Evolutionary conservation across 2,113 vertebrate species (phyloP), one percentile per base, ranked within the genome.

Genomic region (Poicephalus gulielmi): DNA sequence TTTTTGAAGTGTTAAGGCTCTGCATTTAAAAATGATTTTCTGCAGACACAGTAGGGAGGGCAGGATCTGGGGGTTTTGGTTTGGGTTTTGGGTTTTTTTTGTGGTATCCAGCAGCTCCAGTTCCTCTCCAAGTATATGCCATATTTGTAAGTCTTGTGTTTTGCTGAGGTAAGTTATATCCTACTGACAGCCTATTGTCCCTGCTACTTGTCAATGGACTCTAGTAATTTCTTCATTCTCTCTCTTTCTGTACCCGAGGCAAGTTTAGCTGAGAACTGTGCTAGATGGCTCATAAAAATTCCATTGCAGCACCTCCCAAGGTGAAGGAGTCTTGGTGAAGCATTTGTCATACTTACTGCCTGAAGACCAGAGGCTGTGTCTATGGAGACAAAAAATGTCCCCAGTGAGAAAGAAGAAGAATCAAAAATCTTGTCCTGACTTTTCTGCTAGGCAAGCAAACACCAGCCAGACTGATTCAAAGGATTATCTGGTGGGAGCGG

Each of bases 281-380:
- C 46, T 95, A 43, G 41, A 81, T 30, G 16, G 6, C 43, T 94
- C 88, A 64, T 92, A 86, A 95, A 86, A 96, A 95, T 75, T 92
- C 73, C 57, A 71, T 77, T 41, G 57, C 25, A 77, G n/a, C 25
- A 30, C 11, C 33, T 92, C 70, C 63, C 75, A 94, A 80, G 37
- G 79, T 88, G 90, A 70, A 74, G 35, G 46, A 77, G 12, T 55
- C 59, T 70, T 68, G 13, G 8, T 77, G 46, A 43, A 35, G 6
- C 41, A 80, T 91, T 90, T 93, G 59, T 90, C 53, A 87, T 59
- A 47, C 12, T 33, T 17, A 37, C 37, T 69, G 24, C 53, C 46
- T 67, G 53, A 91, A 94, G 49, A 75, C 24, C 41, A 85, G 39
- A 79, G 28, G 7, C 19, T 91, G 20, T 84, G 52, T 39, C 47